A percentile compares a stretch with the other conserved stretches of the same genome.
Evolutionary conservation across 2,888 invertebrate genomes (phyloP).

Genomic region (Agrochola macilenta): DNA sequence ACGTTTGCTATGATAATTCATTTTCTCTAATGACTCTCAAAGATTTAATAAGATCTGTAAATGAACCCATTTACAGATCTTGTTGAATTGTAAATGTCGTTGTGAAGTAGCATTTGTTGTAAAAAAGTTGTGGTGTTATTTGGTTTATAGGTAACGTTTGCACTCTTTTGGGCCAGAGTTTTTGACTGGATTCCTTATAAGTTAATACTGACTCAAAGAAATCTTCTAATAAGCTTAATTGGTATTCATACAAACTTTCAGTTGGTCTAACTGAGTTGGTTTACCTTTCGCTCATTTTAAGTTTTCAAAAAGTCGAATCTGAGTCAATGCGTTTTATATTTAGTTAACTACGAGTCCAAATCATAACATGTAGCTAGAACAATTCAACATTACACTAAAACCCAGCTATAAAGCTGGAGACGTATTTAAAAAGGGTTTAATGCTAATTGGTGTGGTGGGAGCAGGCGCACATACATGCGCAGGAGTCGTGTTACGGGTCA

Average conservation of each 20-base stretch:
- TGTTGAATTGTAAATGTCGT: too few relatives aligned
- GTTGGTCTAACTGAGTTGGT: background rate
- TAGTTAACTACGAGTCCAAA: conserved; percentile 22
- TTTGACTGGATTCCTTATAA: background rate
- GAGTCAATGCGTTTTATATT: background rate
- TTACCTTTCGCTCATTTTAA: background rate
- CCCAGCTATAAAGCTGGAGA: conserved; percentile 58
- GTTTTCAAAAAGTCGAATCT: background rate
- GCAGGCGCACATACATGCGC: conserved; percentile 76
- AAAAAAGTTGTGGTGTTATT: background rate
- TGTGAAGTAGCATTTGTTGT: too few relatives aligned
- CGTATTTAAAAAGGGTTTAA: conserved; percentile 75
- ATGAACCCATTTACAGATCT: too few relatives aligned
- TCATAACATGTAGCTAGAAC: conserved; percentile 47
- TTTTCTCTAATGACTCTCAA: too few relatives aligned
- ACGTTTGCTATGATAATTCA: too few relatives aligned
- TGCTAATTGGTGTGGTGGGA: conserved; percentile 83
- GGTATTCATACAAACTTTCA: background rate
- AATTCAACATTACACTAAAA: conserved; percentile 56
- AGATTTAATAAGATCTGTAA: too few relatives aligned
- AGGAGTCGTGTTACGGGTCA: conserved; percentile 85
- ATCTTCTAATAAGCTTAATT: background rate
- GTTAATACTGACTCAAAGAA: background rate
- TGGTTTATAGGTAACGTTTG: background rate
- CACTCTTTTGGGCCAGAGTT: too few relatives aligned